Evolutionary conservation across 2,888 invertebrate genomes (phyloP), one percentile per base, ranked within the genome.

Genomic region (Incurvaria masculella): DNA sequence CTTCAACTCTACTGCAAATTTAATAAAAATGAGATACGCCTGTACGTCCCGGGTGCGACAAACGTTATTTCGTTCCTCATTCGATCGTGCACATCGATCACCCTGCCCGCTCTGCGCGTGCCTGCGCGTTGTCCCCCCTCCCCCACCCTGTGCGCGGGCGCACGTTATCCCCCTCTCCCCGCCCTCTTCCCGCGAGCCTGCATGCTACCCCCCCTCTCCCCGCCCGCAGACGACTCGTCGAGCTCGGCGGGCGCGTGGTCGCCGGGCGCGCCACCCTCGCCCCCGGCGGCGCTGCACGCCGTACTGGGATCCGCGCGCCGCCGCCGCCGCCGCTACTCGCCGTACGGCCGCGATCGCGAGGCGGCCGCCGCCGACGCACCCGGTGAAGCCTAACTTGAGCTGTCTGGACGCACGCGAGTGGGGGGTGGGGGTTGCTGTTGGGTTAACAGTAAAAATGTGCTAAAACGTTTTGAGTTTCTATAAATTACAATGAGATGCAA

Each of bases 221-320:
- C 52, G 23, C 56, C 59, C 55, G 51, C 68, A 73, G 74, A 72
- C 59, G 66, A 61, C 45, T 69, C 74, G 55, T 69, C 70, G 50
- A 64, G 57, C 61, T 63, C 55, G 61, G 58, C 41, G n/a, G n/a
- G n/a, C 27, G 27, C 10, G 27, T 27, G 27, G 14, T 8, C 27
- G 27, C 10, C 14, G 27, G 10, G 27, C 21, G 43, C 43, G 43
- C 6, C 43, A 14, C 11, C 11, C 66, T 57, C 71, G 72, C 57
- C 63, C 62, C 63, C 72, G 71, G 66, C 67, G 69, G n/a, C n/a
- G n/a, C n/a, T n/a, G n/a, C n/a, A n/a, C n/a, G 17, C 45, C 39
- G 39, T 18, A 2, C 41, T 18, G 43, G 16, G 21, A 10, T 43
- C n/a, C 43, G 21, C 45, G 44, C 38, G 49, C 20, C 39, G 38